Base-by-base conservation (phyloP, 2,797 vertebrate species). In the Megalops cyprinoides region DNA sequence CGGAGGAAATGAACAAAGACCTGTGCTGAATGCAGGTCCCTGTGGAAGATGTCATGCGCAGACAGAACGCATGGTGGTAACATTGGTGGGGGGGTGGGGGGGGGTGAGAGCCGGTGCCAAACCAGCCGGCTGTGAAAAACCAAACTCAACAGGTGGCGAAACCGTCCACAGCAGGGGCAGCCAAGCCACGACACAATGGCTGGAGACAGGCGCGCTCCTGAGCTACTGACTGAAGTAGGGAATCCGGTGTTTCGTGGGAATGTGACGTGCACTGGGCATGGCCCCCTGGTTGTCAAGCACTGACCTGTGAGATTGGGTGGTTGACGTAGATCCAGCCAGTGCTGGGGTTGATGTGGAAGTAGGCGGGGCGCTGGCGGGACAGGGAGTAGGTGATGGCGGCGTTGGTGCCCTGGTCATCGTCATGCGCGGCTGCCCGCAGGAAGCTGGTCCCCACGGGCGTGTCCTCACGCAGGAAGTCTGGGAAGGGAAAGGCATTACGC, bases 321-420 rank as follows among this genome's bases (percentile, higher is more conserved):
- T 93, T 96, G 87, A 98, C 95, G 0, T 95, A 97, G 5, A 98
- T 89, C 96, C 97, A 98, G 81, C 97, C 96, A 0, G 96, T 97
- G 84, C 88, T 94, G 80, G 96, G 96, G 88, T 95, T 96, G 88
- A 98, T 95, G 88, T 95, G 94, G 86, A 97, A 93, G 90, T 97
- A 97, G 0, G 95, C 94, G 0, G 92, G 95, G 12, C 87, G 92
- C 71, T 95, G 94, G 81, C 85, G 89, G 79, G 94, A 90, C 88
- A 98, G 90, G 0, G 96, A 95, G 88, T 97, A 98, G 0, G 89
- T 88, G 86, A 98, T 91, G 83, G 93, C 95, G 0, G 97, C 93
- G 49, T 98, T 98, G 83, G 94, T 94, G 18, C 96, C 96, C 87
- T 97, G 96, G 93, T 98, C 97, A 1, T 92, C 94, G 46, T 98